Percentiles rank a stretch among this genome's conserved stretches.
These are phyloP conservation scores for Dione vanillae DNA, from an alignment of 2,888 invertebrate species.

Conservation along the genomic window DNA sequence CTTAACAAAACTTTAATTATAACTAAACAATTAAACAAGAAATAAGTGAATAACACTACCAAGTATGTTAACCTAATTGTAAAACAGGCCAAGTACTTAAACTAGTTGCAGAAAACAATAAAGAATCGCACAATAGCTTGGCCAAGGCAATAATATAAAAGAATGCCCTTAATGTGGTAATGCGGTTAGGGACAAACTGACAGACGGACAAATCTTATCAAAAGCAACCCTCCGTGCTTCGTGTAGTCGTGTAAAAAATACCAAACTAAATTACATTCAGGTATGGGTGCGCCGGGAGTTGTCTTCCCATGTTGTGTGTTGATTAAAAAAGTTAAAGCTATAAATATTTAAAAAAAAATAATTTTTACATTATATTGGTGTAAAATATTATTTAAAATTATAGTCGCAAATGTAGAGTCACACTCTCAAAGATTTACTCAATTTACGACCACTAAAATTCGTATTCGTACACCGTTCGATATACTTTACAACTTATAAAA, in stretches of 20 bases:
- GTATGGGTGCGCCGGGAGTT: constrained; percentile 25
- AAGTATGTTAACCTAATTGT: constrained; percentile 14
- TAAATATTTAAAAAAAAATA: neutral
- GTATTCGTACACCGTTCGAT: constrained; percentile 18
- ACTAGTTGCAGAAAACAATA: constrained; percentile 19
- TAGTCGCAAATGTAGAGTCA: neutral
- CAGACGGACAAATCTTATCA: constrained; percentile 29
- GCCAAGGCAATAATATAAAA: constrained; percentile 27
- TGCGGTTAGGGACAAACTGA: constrained; percentile 27
- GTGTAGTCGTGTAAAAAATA: constrained; percentile 26
- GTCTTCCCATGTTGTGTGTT: constrained; percentile 6
- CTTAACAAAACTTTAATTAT: too few relatives aligned
- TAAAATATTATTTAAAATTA: neutral
- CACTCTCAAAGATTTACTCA: neutral
- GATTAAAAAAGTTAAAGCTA: neutral
- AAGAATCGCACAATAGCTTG: constrained; percentile 29
- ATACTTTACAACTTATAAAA: constrained; percentile 28
- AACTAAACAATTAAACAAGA: neutral
- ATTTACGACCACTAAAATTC: constrained; percentile 10
- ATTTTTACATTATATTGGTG: neutral
- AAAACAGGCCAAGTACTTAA: neutral
- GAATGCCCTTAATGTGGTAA: constrained; percentile 28
- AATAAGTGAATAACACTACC: neutral
- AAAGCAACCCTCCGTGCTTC: constrained; percentile 12
- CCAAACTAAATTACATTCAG: constrained; percentile 10